phyloP scores from a whole-genome alignment of 2,888 invertebrate genomes.

The Crepidodera aurea region DNA sequence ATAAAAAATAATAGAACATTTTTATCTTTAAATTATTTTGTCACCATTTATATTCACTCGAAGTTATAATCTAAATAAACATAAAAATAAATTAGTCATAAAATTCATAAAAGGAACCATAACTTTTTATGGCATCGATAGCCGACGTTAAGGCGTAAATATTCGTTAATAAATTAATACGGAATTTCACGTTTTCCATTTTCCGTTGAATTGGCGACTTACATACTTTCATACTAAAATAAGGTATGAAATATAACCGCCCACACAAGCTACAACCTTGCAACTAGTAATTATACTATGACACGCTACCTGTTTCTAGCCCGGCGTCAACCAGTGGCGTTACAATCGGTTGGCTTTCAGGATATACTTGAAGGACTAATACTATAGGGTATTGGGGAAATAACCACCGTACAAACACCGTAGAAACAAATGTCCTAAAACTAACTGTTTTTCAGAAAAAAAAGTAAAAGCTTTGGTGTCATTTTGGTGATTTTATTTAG shows the following conservation, averaged over 20 bases:
- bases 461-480: too few species aligned
- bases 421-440: too few species aligned
- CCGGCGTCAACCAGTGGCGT: conserved; percentile 38
- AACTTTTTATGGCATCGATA: conserved; percentile 7
- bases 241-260: conserved; percentile 29
- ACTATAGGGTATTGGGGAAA: too few species aligned
- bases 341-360: background rate
- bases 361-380: too few species aligned
- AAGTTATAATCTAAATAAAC: background rate
- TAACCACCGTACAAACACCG: too few species aligned
- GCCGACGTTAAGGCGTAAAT: background rate
- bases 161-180: background rate
- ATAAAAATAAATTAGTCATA: background rate
- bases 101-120: background rate
- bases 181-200: conserved; percentile 2
- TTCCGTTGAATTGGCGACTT: conserved; percentile 4
- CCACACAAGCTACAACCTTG: conserved; percentile 43
- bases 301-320: conserved; percentile 46
- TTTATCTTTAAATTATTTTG: too few species aligned
- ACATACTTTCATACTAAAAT: conserved; percentile 13
- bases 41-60: too few species aligned
- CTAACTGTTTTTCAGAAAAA: too few species aligned
- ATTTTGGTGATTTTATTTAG: too few species aligned
- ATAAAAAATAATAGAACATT: too few species aligned
- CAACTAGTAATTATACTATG: conserved; percentile 45